A percentile compares a stretch with the other conserved stretches of the same genome.
Conservation (phyloP, 2,113 vertebrate genomes). For the Malurus melanocephalus region DNA sequence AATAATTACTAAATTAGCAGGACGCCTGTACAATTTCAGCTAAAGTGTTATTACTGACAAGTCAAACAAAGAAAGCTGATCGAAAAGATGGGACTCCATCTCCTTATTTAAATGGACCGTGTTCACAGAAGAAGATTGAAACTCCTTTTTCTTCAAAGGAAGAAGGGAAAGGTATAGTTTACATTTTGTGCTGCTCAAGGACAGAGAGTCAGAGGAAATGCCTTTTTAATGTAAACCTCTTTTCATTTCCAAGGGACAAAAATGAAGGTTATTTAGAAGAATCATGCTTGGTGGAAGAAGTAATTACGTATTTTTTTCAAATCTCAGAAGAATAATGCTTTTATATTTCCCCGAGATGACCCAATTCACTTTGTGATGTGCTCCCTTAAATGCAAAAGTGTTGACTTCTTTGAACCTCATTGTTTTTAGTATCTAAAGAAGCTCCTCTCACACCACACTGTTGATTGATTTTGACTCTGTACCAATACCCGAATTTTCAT, state of each 20-base stretch:
- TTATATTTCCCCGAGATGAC: conserved; percentile 70
- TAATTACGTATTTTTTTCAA: conserved; percentile 76
- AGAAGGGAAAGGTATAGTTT: conserved; percentile 73
- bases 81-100: conserved; percentile 83
- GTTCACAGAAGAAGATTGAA: conserved; percentile 75
- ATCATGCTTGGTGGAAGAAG: conserved; percentile 73
- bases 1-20: conserved; percentile 93
- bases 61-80: conserved; percentile 87
- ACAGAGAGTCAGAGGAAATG: conserved; percentile 75
- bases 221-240: conserved; percentile 78
- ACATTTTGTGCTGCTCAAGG: conserved; percentile 78
- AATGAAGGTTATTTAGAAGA: conserved; percentile 80
- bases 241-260: conserved; percentile 76
- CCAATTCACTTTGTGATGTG: conserved; percentile 57
- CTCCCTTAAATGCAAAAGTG: conserved; percentile 64
- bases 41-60: conserved; percentile 86
- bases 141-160: conserved; percentile 72
- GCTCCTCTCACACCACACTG: neutral
- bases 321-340: conserved; percentile 71
- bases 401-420: conserved; percentile 34
- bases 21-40: conserved; percentile 86
- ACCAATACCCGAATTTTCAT: neutral
- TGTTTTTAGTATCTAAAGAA: conserved; percentile 58
- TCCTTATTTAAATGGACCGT: conserved; percentile 88
- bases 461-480: conserved; percentile 37